A percentile compares a stretch with the other conserved stretches of the same genome.
Evolutionary conservation across 2,113 vertebrate genomes (phyloP).

Genomic region (Oophaga pumilio): DNA sequence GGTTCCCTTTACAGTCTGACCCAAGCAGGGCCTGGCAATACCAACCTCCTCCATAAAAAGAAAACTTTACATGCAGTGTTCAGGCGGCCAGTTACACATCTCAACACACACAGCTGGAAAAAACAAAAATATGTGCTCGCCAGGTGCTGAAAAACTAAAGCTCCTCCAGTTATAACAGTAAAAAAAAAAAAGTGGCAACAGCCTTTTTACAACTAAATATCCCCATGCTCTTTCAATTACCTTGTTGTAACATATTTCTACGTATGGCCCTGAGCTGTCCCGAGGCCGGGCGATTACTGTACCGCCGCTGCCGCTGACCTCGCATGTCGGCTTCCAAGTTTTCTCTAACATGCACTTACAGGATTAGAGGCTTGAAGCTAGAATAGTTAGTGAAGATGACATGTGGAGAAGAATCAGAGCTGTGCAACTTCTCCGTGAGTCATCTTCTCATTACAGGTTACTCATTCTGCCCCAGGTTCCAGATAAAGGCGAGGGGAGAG

Average conservation of each 20-base stretch:
- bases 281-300: conserved; percentile 27
- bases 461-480: not conserved
- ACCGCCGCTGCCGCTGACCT: not conserved
- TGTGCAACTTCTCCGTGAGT: not conserved
- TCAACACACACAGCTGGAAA: too few species aligned
- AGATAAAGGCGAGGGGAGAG: not conserved
- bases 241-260: not conserved
- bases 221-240: not conserved
- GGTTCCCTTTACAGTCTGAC: too few species aligned
- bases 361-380: conserved; percentile 47
- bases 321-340: conserved; percentile 27
- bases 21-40: too few species aligned
- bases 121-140: too few species aligned
- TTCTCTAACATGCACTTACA: conserved; percentile 43
- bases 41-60: too few species aligned
- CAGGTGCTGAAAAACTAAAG: too few species aligned
- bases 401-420: conserved; percentile 24
- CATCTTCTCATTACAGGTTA: conserved; percentile 6
- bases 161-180: not conserved
- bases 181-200: not conserved
- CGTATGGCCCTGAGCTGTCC: conserved; percentile 6
- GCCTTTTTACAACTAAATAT: not conserved
- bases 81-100: too few species aligned
- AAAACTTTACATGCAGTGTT: too few species aligned
- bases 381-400: conserved; percentile 37